Conservation (phyloP, 2,797 vertebrate species). For the Pipistrellus nathusii region DNA sequence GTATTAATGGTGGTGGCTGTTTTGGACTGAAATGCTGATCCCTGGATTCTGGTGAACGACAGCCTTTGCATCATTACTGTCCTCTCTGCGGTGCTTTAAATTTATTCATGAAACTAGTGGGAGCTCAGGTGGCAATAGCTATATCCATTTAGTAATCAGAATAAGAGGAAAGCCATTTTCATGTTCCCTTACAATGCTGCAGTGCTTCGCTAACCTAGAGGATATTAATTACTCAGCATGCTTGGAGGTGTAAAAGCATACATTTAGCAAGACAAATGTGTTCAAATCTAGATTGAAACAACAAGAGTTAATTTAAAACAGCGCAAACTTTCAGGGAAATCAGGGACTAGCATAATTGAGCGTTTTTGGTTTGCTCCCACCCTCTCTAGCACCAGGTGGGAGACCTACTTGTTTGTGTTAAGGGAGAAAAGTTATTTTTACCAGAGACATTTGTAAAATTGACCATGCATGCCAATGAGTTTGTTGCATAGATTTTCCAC, state of each 20-base stretch:
- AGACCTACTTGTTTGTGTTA: constrained; percentile 34
- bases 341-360: constrained; percentile 63
- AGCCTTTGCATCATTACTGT: constrained; percentile 70
- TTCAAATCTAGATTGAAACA: constrained; percentile 82
- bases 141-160: constrained; percentile 87
- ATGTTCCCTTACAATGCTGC: constrained; percentile 80
- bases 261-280: constrained; percentile 83
- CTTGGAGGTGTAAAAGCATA: constrained; percentile 83
- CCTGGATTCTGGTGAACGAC: constrained; percentile 72
- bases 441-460: constrained; percentile 61
- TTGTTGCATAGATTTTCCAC: neutral
- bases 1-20: constrained; percentile 19
- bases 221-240: constrained; percentile 87
- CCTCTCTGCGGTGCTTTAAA: constrained; percentile 83
- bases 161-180: constrained; percentile 85
- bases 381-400: neutral
- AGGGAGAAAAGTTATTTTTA: constrained; percentile 49
- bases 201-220: constrained; percentile 85
- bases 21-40: constrained; percentile 55
- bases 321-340: constrained; percentile 50
- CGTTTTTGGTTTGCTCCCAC: neutral
- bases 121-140: constrained; percentile 87
- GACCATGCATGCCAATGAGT: neutral
- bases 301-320: constrained; percentile 77
- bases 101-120: constrained; percentile 85